Base-by-base conservation (phyloP, 2,888 invertebrate genomes). In the Prostheceraeus crozeri region DNA sequence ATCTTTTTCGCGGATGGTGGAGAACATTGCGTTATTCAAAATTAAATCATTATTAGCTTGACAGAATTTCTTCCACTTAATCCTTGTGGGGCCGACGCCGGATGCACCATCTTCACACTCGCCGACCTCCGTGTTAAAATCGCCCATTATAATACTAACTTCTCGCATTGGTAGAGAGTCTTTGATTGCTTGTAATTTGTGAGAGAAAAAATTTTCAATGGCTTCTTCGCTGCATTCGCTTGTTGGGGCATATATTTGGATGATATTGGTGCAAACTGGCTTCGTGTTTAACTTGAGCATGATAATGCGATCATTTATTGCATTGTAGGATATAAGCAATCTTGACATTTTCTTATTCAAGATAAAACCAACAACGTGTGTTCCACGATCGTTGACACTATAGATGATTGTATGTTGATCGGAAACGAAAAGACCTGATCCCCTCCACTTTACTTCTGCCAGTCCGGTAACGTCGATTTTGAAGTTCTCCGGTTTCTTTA, bases 181-280 rank as follows among this genome's bases (percentile, higher is more conserved):
- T 40, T 40, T 40, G 19, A 40, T 23, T n/a, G 23, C 19, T 40
- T 40, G 40, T 40, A 40, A 40, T 40, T 40, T 40, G 19, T 40
- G 19, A 23, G 14, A 40, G n/a, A n/a, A n/a, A 23, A 40, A 40
- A 40, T 40, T 23, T 40, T 40, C 40, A 40, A 16, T 16, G 23
- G 14, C 4, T 40, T 40, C 40, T 40, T 40, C 40, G 14, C 19
- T 16, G 23, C 19, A 23, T n/a, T 16, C 6, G 23, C 16, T 16
- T 6, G 40, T 40, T 16, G 40, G 40, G 19, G 40, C 40, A 23
- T 40, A 40, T 8, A 40, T 40, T 40, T 40, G 40, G 23, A 40
- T 40, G 40, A 40, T 40, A n/a, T n/a, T n/a, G n/a, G n/a, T n/a
- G n/a, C n/a, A n/a, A n/a, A n/a, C n/a, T 23, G 40, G 40, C 19